These are phyloP conservation scores for Metopolophium dirhodum DNA, from an alignment of 1,140 invertebrate species.

Conservation along the genomic window DNA sequence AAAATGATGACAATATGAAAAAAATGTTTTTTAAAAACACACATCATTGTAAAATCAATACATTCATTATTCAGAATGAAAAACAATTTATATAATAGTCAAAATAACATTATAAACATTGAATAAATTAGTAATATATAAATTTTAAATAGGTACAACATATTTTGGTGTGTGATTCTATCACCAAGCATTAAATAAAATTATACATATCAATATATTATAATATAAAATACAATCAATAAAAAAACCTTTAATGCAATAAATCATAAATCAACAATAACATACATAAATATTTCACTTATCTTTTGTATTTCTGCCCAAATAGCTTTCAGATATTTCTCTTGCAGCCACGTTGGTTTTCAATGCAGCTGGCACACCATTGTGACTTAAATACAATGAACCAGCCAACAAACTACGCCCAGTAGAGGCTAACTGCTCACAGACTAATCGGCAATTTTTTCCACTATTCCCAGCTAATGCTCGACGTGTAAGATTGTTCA, in stretches of 20 bases:
- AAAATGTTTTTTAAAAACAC: too few relatives aligned
- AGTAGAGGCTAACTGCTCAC: slow-evolving; percentile 27
- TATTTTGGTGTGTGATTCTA: neutral
- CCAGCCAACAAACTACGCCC: slow-evolving; percentile 33
- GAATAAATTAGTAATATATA: neutral
- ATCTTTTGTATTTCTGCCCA: slow-evolving; percentile 49
- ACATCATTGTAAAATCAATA: too few relatives aligned
- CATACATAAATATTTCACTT: slow-evolving; percentile 6
- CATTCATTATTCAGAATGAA: too few relatives aligned
- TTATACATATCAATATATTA: neutral
- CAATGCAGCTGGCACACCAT: slow-evolving; percentile 28
- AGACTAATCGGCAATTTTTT: slow-evolving; percentile 43
- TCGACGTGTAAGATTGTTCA: slow-evolving; percentile 34
- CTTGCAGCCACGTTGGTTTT: slow-evolving; percentile 43
- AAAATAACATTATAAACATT: neutral
- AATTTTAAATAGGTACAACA: neutral
- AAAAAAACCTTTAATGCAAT: neutral
- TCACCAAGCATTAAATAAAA: neutral
- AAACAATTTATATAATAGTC: neutral
- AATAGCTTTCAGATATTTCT: slow-evolving; percentile 49
- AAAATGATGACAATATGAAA: too few relatives aligned
- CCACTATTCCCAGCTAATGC: slow-evolving; percentile 30
- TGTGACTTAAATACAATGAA: slow-evolving; percentile 30
- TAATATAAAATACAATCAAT: neutral
- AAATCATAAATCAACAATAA: neutral